These are phyloP conservation scores for Microcebus jonahi DNA, from an alignment of 2,113 vertebrate genomes.

Conservation along the genomic window DNA sequence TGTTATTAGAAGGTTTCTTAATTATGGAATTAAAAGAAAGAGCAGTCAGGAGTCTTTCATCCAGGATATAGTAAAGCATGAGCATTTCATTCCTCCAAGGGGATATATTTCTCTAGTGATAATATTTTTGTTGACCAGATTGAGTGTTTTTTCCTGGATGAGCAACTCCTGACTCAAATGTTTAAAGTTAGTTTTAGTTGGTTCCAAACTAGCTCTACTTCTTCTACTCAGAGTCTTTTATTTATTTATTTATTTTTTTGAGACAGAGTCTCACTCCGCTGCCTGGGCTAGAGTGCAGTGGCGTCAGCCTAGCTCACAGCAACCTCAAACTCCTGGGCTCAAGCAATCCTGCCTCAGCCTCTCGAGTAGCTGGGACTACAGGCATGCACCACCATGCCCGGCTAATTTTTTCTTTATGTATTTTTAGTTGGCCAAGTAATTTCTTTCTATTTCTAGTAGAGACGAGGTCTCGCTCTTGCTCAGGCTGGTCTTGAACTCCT, in stretches of 20 bases:
- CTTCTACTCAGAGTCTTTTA: not conserved
- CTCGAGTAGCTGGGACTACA: too few relatives aligned
- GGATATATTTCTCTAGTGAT: not conserved
- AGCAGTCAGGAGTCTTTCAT: not conserved
- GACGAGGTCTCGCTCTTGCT: too few relatives aligned
- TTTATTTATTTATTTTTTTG: not conserved
- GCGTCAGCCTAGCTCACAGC: too few relatives aligned
- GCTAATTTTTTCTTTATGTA: too few relatives aligned
- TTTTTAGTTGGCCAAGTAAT: too few relatives aligned
- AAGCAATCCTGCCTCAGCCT: too few relatives aligned
- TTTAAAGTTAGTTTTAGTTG: constrained; percentile 44
- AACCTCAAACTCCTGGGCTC: too few relatives aligned
- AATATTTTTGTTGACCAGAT: constrained; percentile 7
- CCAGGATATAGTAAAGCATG: not conserved
- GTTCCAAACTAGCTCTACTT: not conserved
- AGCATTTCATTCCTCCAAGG: constrained; percentile 30
- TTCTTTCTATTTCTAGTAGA: too few relatives aligned
- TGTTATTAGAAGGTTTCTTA: constrained; percentile 5
- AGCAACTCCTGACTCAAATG: not conserved
- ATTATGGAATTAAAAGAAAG: constrained; percentile 52
- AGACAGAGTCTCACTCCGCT: too few relatives aligned
- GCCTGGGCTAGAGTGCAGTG: too few relatives aligned
- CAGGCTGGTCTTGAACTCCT: too few relatives aligned
- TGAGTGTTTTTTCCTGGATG: not conserved
- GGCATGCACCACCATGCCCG: too few relatives aligned